Evolutionary conservation across 2,888 invertebrate species (phyloP).

Genomic region (Adela reaumurella): DNA sequence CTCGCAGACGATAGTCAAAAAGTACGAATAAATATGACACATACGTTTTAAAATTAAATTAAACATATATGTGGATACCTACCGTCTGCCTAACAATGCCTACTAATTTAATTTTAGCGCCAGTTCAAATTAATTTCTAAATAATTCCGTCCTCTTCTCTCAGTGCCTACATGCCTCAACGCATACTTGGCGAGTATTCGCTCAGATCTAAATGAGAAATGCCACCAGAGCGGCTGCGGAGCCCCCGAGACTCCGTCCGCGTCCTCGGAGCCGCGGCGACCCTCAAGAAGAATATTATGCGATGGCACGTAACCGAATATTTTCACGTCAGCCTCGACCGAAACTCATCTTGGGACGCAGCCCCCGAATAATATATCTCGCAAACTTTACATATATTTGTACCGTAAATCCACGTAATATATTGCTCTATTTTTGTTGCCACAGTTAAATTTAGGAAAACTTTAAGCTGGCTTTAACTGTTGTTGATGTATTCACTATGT

Average conservation of each 20-base stretch:
- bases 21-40: too few species aligned
- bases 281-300: constrained; percentile 48
- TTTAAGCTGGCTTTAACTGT: constrained; percentile 10
- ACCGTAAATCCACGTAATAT: constrained; percentile 54
- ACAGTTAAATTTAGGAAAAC: constrained; percentile 37
- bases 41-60: too few species aligned
- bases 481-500: too few species aligned
- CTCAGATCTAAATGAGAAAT: neutral
- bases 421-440: constrained; percentile 54
- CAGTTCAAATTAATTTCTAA: too few species aligned
- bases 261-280: constrained; percentile 21
- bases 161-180: neutral
- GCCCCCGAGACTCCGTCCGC: neutral
- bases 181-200: neutral
- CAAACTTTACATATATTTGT: constrained; percentile 59
- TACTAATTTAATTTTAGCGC: too few species aligned
- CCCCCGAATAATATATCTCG: constrained; percentile 55
- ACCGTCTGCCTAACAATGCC: too few species aligned
- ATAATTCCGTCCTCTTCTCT: too few species aligned
- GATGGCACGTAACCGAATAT: constrained; percentile 49
- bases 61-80: too few species aligned
- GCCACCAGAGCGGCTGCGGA: neutral
- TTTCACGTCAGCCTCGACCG: constrained; percentile 48
- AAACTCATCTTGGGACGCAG: constrained; percentile 37
- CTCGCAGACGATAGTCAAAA: too few species aligned